Evolutionary conservation across 2,113 vertebrate species (phyloP), one percentile per base, ranked within the genome.

Genomic region (Lipotes vexillifer): DNA sequence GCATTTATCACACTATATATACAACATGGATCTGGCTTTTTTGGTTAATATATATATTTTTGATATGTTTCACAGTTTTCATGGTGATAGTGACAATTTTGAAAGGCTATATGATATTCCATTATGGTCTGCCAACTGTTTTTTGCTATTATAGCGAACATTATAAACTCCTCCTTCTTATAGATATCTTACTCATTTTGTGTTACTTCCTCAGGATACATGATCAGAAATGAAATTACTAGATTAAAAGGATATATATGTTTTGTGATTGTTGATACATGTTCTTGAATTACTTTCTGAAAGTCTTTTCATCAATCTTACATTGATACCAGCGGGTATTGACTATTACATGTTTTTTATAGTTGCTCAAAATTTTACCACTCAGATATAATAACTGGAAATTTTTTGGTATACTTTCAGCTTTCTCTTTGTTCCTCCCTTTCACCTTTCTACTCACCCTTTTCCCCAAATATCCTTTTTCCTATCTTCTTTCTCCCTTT

Each of bases 171-270:
- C 27, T 90, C 17, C 31, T 83, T 52, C 8, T 68, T 44, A 78
- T 2, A 69, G 72, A 23, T 88, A 83, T 21, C 8, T 18, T 89
- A 88, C 91, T 89, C 20, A 80, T 71, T 95, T 41, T 21, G 11
- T 77, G 11, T 81, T 74, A 52, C 94, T 96, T 95, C 68, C 9
- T 92, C 84, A 86, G 36, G 3, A 25, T 94, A 82, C 11, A 8
- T 92, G 6, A 97, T 86, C 36, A 77, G 57, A 85, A 92, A 83
- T 92, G 75, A 94, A 18, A 69, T 88, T 84, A 69, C 17, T 86
- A 29, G 72, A 82, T 88, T 57, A 93, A 93, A 91, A 82, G 36
- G 8, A n/a, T 38, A 8, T 55, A 9, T 92, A 3, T 84, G 61
- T 94, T 55, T 92, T 85, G 21, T 85, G 20, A 81, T 96, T 85